Base-by-base conservation (phyloP, 2,113 vertebrate genomes). In the Parus major region DNA sequence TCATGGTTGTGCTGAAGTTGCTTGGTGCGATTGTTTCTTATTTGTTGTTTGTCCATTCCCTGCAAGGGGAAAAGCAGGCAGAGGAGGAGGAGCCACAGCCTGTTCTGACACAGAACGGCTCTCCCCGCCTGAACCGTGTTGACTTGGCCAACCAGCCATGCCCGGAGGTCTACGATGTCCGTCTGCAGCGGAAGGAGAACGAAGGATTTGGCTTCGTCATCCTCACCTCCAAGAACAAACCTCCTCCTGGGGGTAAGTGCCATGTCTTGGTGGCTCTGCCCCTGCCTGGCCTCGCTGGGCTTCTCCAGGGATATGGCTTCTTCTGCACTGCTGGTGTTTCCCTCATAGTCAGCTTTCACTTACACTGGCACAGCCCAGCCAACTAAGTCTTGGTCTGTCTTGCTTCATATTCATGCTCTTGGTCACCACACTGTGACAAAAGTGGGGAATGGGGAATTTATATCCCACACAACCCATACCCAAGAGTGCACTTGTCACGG, bases 181-280 rank as follows among this genome's bases (percentile, higher is more conserved):
- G 98, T n/a, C 97, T 99, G 91, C 99, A 99, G 75, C 97, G 99
- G 61, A 99, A 98, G 88, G 99, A 99, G 96, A 99, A 98, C 2
- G 99, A 99, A 94, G 99, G 99, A 17, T 99, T 99, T 68, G 99
- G 99, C 42, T 99, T 99, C 2, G 99, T 99, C 94, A 99, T 99
- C 95, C 99, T 99, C 86, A 99, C 99, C 25, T 99, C 99, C 7
- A 99, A 99, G 97, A 99, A 97, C 98, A 99, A 99, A 92, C 99
- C 99, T 42, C 99, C 99, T 20, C 99, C 99, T 11, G 99, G 99
- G 95, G 99, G 99, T 99, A 86, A 98, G 98, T 46, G 52, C 35
- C 0, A 0, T n/a, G 44, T 23, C 33, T 33, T 28, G 53, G 18
- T 15, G 12, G 25, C 15, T 9, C 23, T 39, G 10, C 8, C 29